A percentile compares a stretch with the other conserved stretches of the same genome.
phyloP scores from a whole-genome alignment of 2,797 vertebrate species.

The Micrastur ruficollis region DNA sequence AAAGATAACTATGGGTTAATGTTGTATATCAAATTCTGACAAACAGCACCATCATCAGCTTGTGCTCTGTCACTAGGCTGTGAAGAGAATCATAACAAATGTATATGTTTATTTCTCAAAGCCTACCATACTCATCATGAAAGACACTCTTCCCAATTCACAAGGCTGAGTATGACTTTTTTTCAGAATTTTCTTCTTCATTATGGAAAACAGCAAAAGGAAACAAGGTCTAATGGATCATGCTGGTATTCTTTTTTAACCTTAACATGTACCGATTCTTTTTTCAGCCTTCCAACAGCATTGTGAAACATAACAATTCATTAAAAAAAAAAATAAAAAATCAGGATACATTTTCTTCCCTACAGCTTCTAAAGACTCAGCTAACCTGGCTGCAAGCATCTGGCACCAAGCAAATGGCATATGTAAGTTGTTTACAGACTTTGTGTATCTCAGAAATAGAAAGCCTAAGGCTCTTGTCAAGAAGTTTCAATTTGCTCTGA shows the following conservation, averaged over 20 bases:
- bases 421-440: constrained; percentile 56
- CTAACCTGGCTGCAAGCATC: constrained; percentile 63
- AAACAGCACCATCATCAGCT: not conserved
- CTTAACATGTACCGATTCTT: not conserved
- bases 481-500: not conserved
- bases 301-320: not conserved
- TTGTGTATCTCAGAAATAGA: not conserved
- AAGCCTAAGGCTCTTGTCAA: constrained; percentile 52
- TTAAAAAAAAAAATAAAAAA: not conserved
- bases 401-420: constrained; percentile 51
- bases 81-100: not conserved
- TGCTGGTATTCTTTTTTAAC: not conserved
- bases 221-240: not conserved
- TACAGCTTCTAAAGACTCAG: not conserved
- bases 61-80: not conserved
- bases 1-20: not conserved
- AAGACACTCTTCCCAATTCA: not conserved
- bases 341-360: not conserved
- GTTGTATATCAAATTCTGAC: not conserved
- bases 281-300: not conserved
- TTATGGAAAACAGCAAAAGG: not conserved
- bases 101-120: not conserved
- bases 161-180: not conserved
- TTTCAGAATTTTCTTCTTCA: not conserved
- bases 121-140: not conserved